Evolutionary conservation across 2,113 vertebrate genomes (phyloP).

Genomic region (Corythornis madagascariensis): DNA sequence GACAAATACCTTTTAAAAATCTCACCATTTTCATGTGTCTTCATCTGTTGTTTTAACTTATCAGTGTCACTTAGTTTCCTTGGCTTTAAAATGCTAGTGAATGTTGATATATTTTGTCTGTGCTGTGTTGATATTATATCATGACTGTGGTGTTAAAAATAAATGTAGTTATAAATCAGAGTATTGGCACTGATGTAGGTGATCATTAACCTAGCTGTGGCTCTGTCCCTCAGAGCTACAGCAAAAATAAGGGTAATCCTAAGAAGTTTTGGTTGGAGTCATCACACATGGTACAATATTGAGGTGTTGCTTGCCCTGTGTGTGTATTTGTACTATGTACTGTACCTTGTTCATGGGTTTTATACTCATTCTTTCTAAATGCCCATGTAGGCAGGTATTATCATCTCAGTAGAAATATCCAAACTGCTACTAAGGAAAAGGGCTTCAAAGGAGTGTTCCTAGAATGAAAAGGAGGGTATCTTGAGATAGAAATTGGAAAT

Average conservation of each 20-base stretch:
- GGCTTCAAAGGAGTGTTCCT: background rate
- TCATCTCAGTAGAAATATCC: background rate
- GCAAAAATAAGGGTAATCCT: background rate
- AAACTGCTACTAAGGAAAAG: background rate
- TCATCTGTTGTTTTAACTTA: slow-evolving; percentile 16
- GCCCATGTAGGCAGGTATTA: background rate
- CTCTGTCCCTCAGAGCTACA: background rate
- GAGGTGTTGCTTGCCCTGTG: background rate
- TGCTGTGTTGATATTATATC: background rate
- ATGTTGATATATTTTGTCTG: background rate
- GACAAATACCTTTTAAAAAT: background rate
- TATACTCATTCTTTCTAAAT: background rate
- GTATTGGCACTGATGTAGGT: background rate
- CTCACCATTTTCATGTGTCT: background rate
- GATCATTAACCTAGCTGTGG: background rate
- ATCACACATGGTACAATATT: background rate
- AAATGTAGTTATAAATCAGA: background rate
- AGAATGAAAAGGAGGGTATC: background rate
- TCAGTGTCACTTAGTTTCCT: slow-evolving; percentile 8
- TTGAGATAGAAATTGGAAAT: background rate
- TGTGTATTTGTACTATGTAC: background rate
- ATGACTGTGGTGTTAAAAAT: background rate
- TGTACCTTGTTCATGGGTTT: background rate
- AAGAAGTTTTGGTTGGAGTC: background rate
- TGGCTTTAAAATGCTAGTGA: slow-evolving; percentile 2